Conservation (phyloP, 2,888 invertebrate species). For the Tubulanus polymorphus region DNA sequence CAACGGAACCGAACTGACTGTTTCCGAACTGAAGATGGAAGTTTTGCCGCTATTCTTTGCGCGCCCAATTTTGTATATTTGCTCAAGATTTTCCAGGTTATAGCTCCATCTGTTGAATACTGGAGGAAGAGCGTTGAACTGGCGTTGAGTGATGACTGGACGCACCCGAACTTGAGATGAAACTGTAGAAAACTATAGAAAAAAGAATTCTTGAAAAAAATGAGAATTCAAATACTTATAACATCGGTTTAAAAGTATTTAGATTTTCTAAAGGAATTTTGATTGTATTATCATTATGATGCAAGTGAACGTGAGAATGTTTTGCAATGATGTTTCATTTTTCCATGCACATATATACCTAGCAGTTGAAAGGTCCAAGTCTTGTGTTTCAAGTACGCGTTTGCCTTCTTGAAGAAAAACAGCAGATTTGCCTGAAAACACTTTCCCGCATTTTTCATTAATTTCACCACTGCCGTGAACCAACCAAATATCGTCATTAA, state of each 20-base stretch:
- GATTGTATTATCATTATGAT: too few species aligned
- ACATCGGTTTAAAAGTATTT: too few species aligned
- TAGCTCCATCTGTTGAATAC: constrained; percentile 51
- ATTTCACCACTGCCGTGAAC: constrained; percentile 43
- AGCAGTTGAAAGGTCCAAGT: constrained; percentile 46
- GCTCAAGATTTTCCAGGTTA: constrained; percentile 51
- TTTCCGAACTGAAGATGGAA: constrained; percentile 40
- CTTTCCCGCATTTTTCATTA: constrained; percentile 37
- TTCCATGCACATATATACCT: too few species aligned
- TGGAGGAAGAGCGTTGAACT: constrained; percentile 49
- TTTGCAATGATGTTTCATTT: too few species aligned
- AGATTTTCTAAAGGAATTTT: too few species aligned
- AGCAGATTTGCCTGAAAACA: constrained; percentile 44
- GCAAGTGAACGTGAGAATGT: too few species aligned
- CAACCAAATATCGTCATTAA: constrained; percentile 33
- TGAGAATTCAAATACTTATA: too few species aligned
- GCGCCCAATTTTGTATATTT: too few species aligned
- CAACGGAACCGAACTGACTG: constrained; percentile 45
- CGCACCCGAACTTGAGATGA: constrained; percentile 48
- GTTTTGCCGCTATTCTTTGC: too few species aligned
- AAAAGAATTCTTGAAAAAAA: background rate
- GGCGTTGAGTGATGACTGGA: constrained; percentile 19
- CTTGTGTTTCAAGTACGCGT: constrained; percentile 39
- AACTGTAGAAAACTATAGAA: constrained; percentile 51
- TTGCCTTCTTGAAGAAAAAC: constrained; percentile 45